Percentiles rank a stretch among this genome's conserved stretches.
Evolutionary conservation across 2,888 invertebrate genomes (phyloP).

Genomic region (Linyphia triangularis): DNA sequence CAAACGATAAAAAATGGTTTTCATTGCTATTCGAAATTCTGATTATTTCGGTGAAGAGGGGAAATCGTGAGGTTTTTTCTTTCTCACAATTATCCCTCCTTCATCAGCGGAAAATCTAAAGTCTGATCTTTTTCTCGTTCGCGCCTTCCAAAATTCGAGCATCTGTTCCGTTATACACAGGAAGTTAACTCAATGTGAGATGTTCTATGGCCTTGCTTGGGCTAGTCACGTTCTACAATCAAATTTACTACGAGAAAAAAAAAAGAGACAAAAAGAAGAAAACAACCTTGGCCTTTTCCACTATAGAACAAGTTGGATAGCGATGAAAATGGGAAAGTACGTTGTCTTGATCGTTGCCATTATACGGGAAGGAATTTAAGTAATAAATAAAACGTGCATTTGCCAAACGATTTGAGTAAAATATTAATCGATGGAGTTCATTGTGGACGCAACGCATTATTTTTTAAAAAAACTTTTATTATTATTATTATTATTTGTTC

Average conservation of each 20-base stretch:
- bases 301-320: constrained; percentile 36
- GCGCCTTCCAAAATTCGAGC: constrained; percentile 10
- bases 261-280: constrained; percentile 7
- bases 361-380: constrained; percentile 1
- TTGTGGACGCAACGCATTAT: no score
- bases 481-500: no score
- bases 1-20: no score
- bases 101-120: not conserved
- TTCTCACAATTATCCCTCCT: not conserved
- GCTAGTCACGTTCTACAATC: constrained; percentile 58
- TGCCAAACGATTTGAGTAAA: no score
- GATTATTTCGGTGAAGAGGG: not conserved
- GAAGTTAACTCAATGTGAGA: constrained; percentile 42
- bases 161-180: constrained; percentile 56
- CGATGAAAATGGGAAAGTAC: constrained; percentile 51
- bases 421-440: no score
- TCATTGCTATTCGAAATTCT: not conserved
- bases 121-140: constrained; percentile 12
- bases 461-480: no score
- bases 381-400: not conserved
- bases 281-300: constrained; percentile 68
- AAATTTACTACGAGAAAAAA: constrained; percentile 52
- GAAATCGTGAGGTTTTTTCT: not conserved
- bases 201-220: constrained; percentile 40
- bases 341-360: constrained; percentile 49